Base-by-base conservation (phyloP, 2,113 vertebrate genomes). In the Thinocorus orbignyianus region DNA sequence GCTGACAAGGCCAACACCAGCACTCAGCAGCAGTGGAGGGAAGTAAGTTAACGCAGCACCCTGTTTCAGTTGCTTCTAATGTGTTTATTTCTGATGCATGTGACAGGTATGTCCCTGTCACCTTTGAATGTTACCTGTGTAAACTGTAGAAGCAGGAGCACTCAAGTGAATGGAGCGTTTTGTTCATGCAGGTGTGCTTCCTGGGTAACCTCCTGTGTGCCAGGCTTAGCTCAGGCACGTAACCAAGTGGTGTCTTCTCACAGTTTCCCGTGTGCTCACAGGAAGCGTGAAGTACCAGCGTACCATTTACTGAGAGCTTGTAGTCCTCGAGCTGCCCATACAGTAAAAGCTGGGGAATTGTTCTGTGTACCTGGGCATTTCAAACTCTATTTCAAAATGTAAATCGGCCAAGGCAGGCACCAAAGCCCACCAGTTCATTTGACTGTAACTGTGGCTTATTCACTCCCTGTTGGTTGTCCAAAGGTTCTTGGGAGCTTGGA, bases 1-100 rank as follows among this genome's bases (percentile, higher is more conserved):
- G 97, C 98, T 99, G 42, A 99, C 99, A 13, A 97, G 99, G 97
- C 99, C 99, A 19, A 61, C 98, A 6, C 99, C 99, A 6, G 97
- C 98, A 37, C 95, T 99, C 78, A 98, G 97, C 19, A 99, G 98
- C 2, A 98, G 99, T 85, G 98, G 99, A 42, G 99, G 99, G 54
- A 99, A 99, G 99, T 99, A 98, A 97, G 98, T 97, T 37, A 23
- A 28, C 9, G 13, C 37, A 88, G 64, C 42, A 14, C 31, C 7
- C 13, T 57, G 33, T 78, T 51, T 61, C 41, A 24, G 23, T 66
- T 57, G 41, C 25, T 90, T 77, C 41, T 76, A 33, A 23, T 1
- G 1, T 17, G 5, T 2, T 26, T 54, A 10, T 83, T 81, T 77
- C n/a, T 72, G 58, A 57, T 52, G 7, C 33, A 4, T 33, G 25